Evolutionary conservation across 2,888 invertebrate species (phyloP), one percentile per base, ranked within the genome.

Genomic region (Timandra comae): DNA sequence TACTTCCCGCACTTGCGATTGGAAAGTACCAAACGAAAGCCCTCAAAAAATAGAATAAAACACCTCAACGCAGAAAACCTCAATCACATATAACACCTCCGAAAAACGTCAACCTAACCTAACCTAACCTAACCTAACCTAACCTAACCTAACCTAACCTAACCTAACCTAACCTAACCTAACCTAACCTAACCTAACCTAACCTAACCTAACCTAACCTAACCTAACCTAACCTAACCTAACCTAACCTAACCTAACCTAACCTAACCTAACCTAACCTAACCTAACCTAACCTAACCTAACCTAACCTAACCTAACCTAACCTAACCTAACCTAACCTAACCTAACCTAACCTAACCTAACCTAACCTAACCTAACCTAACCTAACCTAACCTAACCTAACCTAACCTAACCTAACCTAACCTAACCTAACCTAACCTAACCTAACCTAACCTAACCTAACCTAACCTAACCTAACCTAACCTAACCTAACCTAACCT

Each of bases 81-180:
- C n/a, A n/a, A n/a, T n/a, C n/a, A n/a, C n/a, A n/a, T n/a, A n/a
- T n/a, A n/a, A n/a, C n/a, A n/a, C n/a, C n/a, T n/a, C n/a, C n/a
- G n/a, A n/a, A n/a, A n/a, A n/a, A n/a, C n/a, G n/a, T n/a, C n/a
- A n/a, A n/a, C n/a, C n/a, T n/a, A n/a, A 35, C 35, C 40, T 35
- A 35, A 40, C 35, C 40, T 41, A 41, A 41, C 41, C 41, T 41
- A 41, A 41, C 41, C 41, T 41, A 38, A 37, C 41, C 37, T 41
- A 37, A 41, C 41, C 41, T 35, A 38, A 38, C 37, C 39, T 33
- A 33, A 33, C 33, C 32, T 33, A 33, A 33, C 33, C 33, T 33
- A 33, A 27, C 33, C 33, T 28, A 33, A 27, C 33, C 29, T 27
- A 27, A 33, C 33, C 35, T 35, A 35, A 35, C 35, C 35, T 31